These are phyloP conservation scores for Pogonocichla stellata DNA, from an alignment of 2,113 vertebrate species.

Conservation along the genomic window DNA sequence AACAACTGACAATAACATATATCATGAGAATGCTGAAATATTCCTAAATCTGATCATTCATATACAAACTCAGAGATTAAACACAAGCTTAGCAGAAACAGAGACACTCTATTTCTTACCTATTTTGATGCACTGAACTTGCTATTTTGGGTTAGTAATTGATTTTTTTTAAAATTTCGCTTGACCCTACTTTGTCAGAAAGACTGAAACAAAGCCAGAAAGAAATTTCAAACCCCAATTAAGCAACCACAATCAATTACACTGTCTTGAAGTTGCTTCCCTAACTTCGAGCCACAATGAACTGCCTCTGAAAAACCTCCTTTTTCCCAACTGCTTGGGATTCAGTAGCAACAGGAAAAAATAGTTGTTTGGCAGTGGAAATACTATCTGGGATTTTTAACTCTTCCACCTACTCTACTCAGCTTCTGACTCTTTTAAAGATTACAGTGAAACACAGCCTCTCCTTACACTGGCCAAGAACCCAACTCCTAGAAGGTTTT, in stretches of 20 bases:
- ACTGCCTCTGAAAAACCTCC: not conserved
- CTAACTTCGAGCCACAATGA: not conserved
- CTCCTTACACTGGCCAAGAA: not conserved
- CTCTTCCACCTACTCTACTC: fast-evolving
- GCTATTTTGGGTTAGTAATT: not conserved
- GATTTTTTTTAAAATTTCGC: not conserved
- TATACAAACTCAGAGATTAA: not conserved
- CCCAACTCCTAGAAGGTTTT: not conserved
- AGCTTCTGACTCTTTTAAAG: not conserved
- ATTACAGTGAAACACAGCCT: not conserved
- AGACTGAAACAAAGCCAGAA: not conserved
- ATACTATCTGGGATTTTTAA: not conserved
- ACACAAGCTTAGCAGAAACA: not conserved
- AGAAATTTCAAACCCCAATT: not conserved
- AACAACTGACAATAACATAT: not conserved
- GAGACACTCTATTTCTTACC: not conserved
- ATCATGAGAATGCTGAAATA: not conserved
- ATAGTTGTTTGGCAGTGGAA: not conserved
- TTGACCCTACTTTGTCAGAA: not conserved
- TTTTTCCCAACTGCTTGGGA: not conserved
- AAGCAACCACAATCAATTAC: not conserved
- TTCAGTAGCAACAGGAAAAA: not conserved
- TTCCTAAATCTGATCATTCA: not conserved
- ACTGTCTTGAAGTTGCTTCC: not conserved
- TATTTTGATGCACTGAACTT: not conserved